phyloP scores from a whole-genome alignment of 2,113 vertebrate genomes.

The Pseudolaguvia tuberculata region DNA sequence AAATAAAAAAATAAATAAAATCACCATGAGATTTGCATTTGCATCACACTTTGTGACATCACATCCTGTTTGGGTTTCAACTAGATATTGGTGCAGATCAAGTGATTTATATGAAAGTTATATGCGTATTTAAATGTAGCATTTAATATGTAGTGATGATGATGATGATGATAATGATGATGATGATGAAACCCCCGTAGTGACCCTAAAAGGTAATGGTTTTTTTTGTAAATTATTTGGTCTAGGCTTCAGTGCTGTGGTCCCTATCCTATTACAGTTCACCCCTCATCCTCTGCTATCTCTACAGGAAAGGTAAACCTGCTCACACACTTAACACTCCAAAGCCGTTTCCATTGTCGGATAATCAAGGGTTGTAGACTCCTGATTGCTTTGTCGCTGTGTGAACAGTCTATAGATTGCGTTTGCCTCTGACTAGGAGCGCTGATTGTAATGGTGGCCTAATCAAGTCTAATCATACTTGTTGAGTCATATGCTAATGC shows the following conservation, averaged over 20 bases:
- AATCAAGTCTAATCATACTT: slow-evolving; percentile 37
- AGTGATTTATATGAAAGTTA: too few species aligned
- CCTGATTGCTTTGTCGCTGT: slow-evolving; percentile 19
- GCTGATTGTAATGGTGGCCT: slow-evolving; percentile 23
- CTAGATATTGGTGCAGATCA: too few species aligned
- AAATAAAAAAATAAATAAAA: too few species aligned
- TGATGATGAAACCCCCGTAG: too few species aligned
- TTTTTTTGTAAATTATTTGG: background rate
- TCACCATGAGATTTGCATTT: too few species aligned
- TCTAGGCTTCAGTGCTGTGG: slow-evolving; percentile 83
- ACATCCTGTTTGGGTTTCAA: too few species aligned
- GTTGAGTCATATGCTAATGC: slow-evolving; percentile 36
- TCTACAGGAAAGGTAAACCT: slow-evolving; percentile 84
- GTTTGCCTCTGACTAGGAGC: slow-evolving; percentile 1
- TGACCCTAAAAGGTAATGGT: background rate
- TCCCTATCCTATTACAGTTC: slow-evolving; percentile 87
- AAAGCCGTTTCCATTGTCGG: background rate
- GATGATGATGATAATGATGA: too few species aligned
- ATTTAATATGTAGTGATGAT: too few species aligned
- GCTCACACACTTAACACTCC: background rate
- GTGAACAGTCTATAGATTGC: slow-evolving; percentile 1
- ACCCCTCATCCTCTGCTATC: slow-evolving; percentile 81
- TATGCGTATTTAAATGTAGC: too few species aligned
- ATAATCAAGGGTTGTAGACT: slow-evolving; percentile 20
- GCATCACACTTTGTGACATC: too few species aligned